Base-by-base conservation (phyloP, 2,797 vertebrate genomes). In the Gallinago nigripennis region DNA sequence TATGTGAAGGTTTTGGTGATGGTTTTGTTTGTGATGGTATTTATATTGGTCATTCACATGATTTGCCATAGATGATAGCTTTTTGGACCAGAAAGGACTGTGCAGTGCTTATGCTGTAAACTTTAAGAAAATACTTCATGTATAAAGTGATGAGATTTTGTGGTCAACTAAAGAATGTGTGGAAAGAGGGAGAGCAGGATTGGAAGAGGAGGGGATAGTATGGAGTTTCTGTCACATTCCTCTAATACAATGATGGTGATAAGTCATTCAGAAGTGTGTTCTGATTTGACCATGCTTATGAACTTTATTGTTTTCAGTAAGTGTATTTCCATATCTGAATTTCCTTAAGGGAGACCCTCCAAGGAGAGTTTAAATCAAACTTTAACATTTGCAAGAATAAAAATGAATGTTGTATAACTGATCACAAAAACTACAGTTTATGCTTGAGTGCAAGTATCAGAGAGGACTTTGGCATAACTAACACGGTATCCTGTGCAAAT, bases 381-480 rank as follows among this genome's bases (percentile, higher is more conserved):
- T 86, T 83, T 16, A 88, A 27, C 16, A 28, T 92, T 92, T 92
- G 37, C 73, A 43, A 54, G 58, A 72, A 86, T 81, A 70, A 86
- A 91, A 95, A 23, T 66, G 4, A 85, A 61, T 23, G 5, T 60
- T 69, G 41, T 88, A 6, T 64, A 95, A 76, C 46, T 45, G 72
- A 45, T 86, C 35, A 66, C 43, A 79, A 79, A 85, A 94, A 12
- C 56, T 69, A 53, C 18, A 45, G 33, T 82, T 95, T 48, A 27
- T 81, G 58, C 85, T 83, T 2, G 9, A 58, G 43, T 57, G 39
- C 41, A 90, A 84, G 51, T 80, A 77, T 66, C 71, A 72, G 53
- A 83, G 82, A 84, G 70, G 45, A 88, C 57, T 79, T 94, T 78
- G 82, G 73, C 64, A 46, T 85, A 93, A 80, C 35, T 53, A 93